A percentile compares a stretch with the other conserved stretches of the same genome.
phyloP scores from a whole-genome alignment of 2,888 invertebrate species.

The Diadromus collaris region DNA sequence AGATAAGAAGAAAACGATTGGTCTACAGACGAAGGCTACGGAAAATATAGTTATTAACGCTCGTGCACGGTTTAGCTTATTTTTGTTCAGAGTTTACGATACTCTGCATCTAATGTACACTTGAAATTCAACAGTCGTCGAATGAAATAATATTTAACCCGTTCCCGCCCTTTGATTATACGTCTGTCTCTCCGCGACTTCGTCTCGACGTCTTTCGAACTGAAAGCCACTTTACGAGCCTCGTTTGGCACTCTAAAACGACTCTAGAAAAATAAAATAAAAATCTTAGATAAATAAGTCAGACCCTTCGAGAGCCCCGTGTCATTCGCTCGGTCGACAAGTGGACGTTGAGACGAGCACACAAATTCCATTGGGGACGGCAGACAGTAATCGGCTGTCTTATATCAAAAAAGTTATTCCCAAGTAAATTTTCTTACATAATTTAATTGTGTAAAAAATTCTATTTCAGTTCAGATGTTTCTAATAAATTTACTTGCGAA shows the following conservation, averaged over 20 bases:
- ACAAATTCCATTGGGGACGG: neutral
- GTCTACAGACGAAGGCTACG: neutral
- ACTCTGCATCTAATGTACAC: neutral
- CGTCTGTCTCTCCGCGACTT: neutral
- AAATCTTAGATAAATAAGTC: neutral
- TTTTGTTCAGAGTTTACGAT: neutral
- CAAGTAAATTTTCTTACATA: neutral
- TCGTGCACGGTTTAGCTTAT: neutral
- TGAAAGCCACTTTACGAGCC: constrained; percentile 6
- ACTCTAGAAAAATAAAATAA: neutral
- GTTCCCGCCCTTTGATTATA: constrained; percentile 5
- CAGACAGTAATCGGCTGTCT: neutral
- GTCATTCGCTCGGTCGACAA: constrained; percentile 20
- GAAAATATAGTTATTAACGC: constrained; percentile 16
- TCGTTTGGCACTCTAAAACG: constrained; percentile 1
- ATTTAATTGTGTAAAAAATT: neutral
- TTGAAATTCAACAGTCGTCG: neutral
- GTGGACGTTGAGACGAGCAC: constrained; percentile 18
- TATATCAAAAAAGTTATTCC: neutral
- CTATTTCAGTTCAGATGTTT: neutral
- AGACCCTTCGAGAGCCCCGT: constrained; percentile 16
- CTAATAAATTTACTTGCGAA: neutral
- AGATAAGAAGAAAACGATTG: constrained; percentile 1
- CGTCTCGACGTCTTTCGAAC: constrained; percentile 1
- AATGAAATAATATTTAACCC: neutral